A percentile compares a stretch with the other conserved stretches of the same genome.
phyloP scores from a whole-genome alignment of 1,140 invertebrate species.

The Liolophura sinensis region DNA sequence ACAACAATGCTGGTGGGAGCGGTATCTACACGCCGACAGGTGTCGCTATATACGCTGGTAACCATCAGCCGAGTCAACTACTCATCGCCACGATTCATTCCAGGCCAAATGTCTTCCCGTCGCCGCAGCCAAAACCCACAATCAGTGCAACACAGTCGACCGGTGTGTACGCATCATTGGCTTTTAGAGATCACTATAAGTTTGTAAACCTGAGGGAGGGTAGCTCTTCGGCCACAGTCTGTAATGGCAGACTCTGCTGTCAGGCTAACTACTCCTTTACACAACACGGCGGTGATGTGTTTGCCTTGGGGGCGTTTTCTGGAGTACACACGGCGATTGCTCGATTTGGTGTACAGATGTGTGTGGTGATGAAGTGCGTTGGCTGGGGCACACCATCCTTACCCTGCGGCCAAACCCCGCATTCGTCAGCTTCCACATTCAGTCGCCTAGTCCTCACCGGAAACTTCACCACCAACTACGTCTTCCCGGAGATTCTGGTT shows the following conservation, averaged over 20 bases:
- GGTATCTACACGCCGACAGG: conserved; percentile 61
- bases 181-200: conserved; percentile 34
- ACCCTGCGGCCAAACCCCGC: conserved; percentile 28
- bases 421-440: conserved; percentile 26
- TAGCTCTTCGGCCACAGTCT: conserved; percentile 21
- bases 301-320: conserved; percentile 49
- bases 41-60: conserved; percentile 15
- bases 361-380: too few relatives aligned
- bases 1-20: conserved; percentile 62
- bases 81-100: too few relatives aligned
- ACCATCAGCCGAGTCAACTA: too few relatives aligned
- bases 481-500: conserved; percentile 41
- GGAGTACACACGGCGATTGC: conserved; percentile 42
- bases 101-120: too few relatives aligned
- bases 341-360: too few relatives aligned
- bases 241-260: conserved; percentile 40
- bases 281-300: conserved; percentile 10
- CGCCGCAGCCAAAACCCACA: too few relatives aligned
- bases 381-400: conserved; percentile 2
- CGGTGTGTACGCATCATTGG: background rate
- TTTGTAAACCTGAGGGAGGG: too few relatives aligned
- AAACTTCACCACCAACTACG: conserved; percentile 30
- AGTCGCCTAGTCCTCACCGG: conserved; percentile 23
- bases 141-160: too few relatives aligned
- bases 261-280: conserved; percentile 22